Base-by-base conservation (phyloP, 2,797 vertebrate species). In the Echeneis naucrates region DNA sequence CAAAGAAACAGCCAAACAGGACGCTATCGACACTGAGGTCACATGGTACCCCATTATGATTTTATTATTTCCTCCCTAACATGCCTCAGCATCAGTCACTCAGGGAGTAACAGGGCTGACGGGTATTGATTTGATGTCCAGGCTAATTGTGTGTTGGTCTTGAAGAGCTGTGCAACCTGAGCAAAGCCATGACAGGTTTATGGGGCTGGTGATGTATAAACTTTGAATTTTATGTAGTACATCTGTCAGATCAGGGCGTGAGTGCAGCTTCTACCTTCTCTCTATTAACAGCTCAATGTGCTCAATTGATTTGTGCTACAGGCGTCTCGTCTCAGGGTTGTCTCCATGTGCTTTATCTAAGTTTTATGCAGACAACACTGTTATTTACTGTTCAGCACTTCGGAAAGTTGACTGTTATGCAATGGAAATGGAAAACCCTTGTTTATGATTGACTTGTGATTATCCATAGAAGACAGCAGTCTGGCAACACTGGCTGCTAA, bases 91-190 rank as follows among this genome's bases (percentile, higher is more conserved):
- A 66, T 88, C 68, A 65, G 55, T 80, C 63, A 52, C 26, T 67
- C 24, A 8, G 0, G 0, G 75, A 47, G 63, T 81, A 87, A 88
- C 76, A 81, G 83, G 80, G 72, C 72, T 52, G 72, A 59, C 47
- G 53, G 57, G 8, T 80, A 89, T 89, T 82, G 85, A 90, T 87
- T 80, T 47, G 76, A 79, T 83, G 84, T 80, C 71, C 45, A 16
- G 59, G 57, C 58, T 87, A 84, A 86, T 82, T 75, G 68, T 66
- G 75, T 50, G 69, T 51, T 14, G 52, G 45, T 61, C 69, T 62
- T 69, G 65, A 74, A 78, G 47, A 55, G 63, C 37, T 40, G 66
- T 24, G 55, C 74, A 58, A 79, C 55, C 30, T 68, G 47, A 38
- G 30, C 30, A 6, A 30, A 13, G 11, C 55, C 17, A n/a, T 68